A percentile compares a stretch with the other conserved stretches of the same genome.
Conservation (phyloP, 1,140 invertebrate genomes). For the Pectinophora gossypiella region DNA sequence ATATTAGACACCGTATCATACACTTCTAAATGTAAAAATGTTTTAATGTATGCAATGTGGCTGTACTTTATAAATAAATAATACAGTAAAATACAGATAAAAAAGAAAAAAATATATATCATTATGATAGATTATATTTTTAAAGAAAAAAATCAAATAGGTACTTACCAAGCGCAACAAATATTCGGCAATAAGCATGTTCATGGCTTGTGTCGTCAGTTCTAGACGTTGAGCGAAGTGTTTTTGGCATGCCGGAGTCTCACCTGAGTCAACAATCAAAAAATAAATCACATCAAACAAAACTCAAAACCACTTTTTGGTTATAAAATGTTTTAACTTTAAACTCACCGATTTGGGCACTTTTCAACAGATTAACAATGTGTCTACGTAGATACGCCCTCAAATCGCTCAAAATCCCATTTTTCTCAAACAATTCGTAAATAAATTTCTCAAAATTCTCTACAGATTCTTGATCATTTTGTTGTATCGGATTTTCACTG, state of each 20-base stretch:
- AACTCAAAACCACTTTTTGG: not conserved
- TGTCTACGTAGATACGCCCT: constrained; percentile 74
- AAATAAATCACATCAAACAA: constrained; percentile 3
- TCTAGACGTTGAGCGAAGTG: constrained; percentile 56
- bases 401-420: constrained; percentile 73
- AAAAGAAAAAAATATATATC: no score
- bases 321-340: not conserved
- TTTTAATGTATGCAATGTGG: no score
- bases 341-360: constrained; percentile 43
- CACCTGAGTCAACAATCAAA: constrained; percentile 50
- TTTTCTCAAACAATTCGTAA: constrained; percentile 75
- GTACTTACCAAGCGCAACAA: constrained; percentile 63
- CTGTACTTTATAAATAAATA: no score
- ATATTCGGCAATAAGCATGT: constrained; percentile 76
- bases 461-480: constrained; percentile 9
- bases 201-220: constrained; percentile 73
- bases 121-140: no score
- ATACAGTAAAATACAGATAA: no score
- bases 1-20: no score
- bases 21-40: no score
- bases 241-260: constrained; percentile 42
- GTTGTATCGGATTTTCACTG: constrained; percentile 3
- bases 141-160: not conserved
- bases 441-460: constrained; percentile 76
- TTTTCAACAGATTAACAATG: constrained; percentile 74